Base-by-base conservation (phyloP, 2,113 vertebrate genomes). In the Tupaia tana region DNA sequence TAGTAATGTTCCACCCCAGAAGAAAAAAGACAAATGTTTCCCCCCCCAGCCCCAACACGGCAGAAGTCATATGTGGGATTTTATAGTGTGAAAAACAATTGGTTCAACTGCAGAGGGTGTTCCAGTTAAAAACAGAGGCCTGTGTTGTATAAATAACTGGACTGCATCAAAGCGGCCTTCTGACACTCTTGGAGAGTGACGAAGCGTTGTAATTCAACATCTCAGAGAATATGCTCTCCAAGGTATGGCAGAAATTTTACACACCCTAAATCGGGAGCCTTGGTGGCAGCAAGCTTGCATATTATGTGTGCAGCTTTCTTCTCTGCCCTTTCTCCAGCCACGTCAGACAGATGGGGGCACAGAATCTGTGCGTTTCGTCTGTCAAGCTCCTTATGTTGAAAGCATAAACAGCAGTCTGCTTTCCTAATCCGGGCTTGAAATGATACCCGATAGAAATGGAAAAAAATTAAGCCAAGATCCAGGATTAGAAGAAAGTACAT, bases 281-380 rank as follows among this genome's bases (percentile, higher is more conserved):
- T 15, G 4, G 77, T 9, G 43, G 86, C 31, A 81, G 78, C 59
- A 92, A 6, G 20, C 22, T 16, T 86, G 73, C 79, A 24, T 54
- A 64, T 16, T 29, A 86, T 2, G 6, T 2, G 24, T 15, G 31
- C 58, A 73, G 64, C 29, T 63, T 69, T 59, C 63, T 83, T 66
- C 61, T 81, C 58, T 59, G 64, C 77, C 56, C 74, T n/a, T 75
- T 95, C 83, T 13, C 81, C 75, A 82, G 20, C 31, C 19, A 29
- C 81, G 73, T 64, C 95, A 93, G 97, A 98, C 98, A 98, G 97
- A 98, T 97, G 98, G 97, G 90, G 86, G 34, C 66, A 96, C 3
- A 0, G 52, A 80, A 95, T 95, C 92, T 97, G 92, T 83, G 97
- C 90, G 91, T 87, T 95, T 95, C 58, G 52, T 88, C 95, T 98